Conservation (phyloP, 2,888 invertebrate genomes). For the Stratiomys singularior region DNA sequence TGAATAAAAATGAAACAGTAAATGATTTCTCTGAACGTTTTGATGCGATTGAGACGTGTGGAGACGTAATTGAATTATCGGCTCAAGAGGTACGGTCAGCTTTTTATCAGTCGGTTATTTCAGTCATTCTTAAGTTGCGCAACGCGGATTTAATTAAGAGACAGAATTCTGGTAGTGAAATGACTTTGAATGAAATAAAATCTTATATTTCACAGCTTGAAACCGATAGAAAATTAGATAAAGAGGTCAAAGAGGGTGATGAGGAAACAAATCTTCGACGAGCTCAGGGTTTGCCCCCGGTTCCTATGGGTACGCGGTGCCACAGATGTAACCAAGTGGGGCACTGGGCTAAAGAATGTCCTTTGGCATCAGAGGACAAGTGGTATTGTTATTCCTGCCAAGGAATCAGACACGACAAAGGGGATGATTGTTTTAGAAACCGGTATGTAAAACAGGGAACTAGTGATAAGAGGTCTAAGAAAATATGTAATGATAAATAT, state of each 20-base stretch:
- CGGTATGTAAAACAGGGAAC: not conserved
- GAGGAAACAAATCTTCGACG: not conserved
- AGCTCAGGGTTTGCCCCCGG: not conserved
- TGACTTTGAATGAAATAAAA: not conserved
- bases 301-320: not conserved
- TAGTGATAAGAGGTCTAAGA: not conserved
- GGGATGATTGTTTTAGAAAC: not conserved
- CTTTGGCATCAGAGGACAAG: not conserved
- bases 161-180: not conserved
- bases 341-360: not conserved
- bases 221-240: too few species aligned
- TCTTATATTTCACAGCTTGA: not conserved
- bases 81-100: not conserved
- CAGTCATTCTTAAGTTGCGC: not conserved
- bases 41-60: not conserved
- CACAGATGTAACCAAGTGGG: not conserved
- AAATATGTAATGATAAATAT: not conserved
- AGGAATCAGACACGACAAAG: not conserved
- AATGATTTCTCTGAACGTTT: not conserved
- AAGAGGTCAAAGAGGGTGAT: not conserved
- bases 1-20: not conserved
- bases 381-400: not conserved
- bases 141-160: not conserved
- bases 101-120: not conserved
- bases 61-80: not conserved